Base-by-base conservation (phyloP, 2,888 invertebrate genomes). In the Toxonevra muliebris region DNA sequence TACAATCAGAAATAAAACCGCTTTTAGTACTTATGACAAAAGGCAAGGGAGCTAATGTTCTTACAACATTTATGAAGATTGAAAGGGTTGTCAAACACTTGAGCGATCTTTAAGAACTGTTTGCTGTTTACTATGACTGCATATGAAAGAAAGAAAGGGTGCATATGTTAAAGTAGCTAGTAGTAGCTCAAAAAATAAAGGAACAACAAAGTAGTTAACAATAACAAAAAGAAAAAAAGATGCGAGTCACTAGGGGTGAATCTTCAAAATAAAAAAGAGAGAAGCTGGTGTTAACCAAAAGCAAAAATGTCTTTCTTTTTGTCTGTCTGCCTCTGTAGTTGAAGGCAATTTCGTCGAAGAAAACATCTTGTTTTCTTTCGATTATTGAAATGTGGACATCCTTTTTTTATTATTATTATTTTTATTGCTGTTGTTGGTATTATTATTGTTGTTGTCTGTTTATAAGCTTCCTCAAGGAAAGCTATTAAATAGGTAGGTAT, bases 41-140 rank as follows among this genome's bases (percentile, higher is more conserved):
- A 20, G 52, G 19, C 40, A 55, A 60, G 45, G 40, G 58, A 65
- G 65, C 59, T 65, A 65, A 65, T 65, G 61, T 55, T 53, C 54
- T 54, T 48, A 61, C 45, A 48, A 78, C 82, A 80, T 82, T 80
- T 82, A 80, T 82, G 80, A 80, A 82, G 82, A 83, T 83, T 79
- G 80, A 82, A 82, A 81, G 84, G 84, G 84, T 83, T 82, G 82
- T 76, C 64, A 57, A 57, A 64, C 64, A 58, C 57, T 58, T 57
- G 4, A 40, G 15, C 42, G 43, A 45, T 48, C 48, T 48, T 48
- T n/a, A 48, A 15, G 48, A 15, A 48, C 48, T n/a, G 4, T 48
- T 12, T 48, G 15, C 9, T 12, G 15, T 48, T 19, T 20, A 19
- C 50, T 30, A 30, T 30, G 30, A 7, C 30, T 30, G 30, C 13